These are phyloP conservation scores for Solen grandis DNA, from an alignment of 1,140 invertebrate species.

Conservation along the genomic window DNA sequence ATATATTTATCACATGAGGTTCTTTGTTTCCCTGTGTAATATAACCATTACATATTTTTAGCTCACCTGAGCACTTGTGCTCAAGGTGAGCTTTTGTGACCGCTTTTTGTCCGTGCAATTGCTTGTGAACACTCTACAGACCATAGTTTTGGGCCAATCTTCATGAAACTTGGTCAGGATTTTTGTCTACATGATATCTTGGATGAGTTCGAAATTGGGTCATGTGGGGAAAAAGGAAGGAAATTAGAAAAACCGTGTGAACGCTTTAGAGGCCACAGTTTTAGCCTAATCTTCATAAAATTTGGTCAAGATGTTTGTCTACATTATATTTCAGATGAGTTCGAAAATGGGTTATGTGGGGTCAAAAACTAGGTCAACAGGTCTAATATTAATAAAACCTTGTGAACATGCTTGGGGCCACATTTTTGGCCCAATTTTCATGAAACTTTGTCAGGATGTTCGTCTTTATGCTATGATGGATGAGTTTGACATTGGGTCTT, in stretches of 20 bases:
- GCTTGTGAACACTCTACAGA: not conserved
- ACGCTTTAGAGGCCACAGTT: not conserved
- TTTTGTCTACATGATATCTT: not conserved
- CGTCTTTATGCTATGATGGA: not conserved
- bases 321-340: not conserved
- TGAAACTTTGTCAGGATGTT: not conserved
- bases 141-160: not conserved
- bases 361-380: not conserved
- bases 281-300: not conserved
- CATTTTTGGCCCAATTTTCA: not conserved
- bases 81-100: not conserved
- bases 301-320: not conserved
- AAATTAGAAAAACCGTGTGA: not conserved
- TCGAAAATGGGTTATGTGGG: not conserved
- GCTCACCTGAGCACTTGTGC: not conserved
- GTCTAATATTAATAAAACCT: not conserved
- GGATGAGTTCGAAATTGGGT: not conserved
- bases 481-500: not conserved
- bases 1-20: too few species aligned
- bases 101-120: not conserved
- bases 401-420: not conserved
- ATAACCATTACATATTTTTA: too few species aligned
- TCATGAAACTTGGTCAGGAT: not conserved
- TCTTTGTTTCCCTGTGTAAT: too few species aligned
- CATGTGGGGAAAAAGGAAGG: not conserved